Percentiles rank a stretch among this genome's conserved stretches.
These are phyloP conservation scores for Macrophya alboannulata DNA, from an alignment of 2,888 invertebrate species.

Conservation along the genomic window DNA sequence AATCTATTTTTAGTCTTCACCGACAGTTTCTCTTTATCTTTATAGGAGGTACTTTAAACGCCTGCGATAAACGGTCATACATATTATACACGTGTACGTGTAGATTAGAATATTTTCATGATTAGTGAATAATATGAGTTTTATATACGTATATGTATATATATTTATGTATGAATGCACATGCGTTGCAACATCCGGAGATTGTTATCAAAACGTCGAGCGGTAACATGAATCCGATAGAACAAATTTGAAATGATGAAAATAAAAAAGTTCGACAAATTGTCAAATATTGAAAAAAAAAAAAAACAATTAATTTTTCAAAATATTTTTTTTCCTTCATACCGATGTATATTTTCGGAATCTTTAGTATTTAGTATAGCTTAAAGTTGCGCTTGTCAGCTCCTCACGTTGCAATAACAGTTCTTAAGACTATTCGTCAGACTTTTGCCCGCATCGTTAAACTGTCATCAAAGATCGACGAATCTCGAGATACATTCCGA, in stretches of 20 bases:
- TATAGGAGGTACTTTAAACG: slow-evolving; percentile 26
- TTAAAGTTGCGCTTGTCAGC: no score
- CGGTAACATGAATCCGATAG: not conserved
- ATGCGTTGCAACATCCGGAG: slow-evolving; percentile 10
- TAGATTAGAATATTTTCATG: not conserved
- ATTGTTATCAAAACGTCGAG: not conserved
- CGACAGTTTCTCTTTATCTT: not conserved
- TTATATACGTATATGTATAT: not conserved
- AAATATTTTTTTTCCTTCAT: no score
- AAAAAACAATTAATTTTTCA: no score
- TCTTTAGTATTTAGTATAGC: no score
- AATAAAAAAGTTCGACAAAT: not conserved
- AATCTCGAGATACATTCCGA: slow-evolving; percentile 23
- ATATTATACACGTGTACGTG: not conserved
- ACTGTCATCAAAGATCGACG: slow-evolving; percentile 6
- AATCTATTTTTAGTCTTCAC: slow-evolving; percentile 1
- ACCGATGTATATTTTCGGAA: no score
- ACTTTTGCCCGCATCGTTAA: not conserved
- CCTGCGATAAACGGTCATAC: not conserved
- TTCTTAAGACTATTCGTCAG: not conserved
- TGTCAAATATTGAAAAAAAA: not conserved
- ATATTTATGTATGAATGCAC: not conserved
- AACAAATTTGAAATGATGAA: not conserved
- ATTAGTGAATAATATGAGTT: not conserved
- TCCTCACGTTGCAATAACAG: not conserved